Evolutionary conservation across 2,888 invertebrate species (phyloP).

Genomic region (Coelinius sp.): DNA sequence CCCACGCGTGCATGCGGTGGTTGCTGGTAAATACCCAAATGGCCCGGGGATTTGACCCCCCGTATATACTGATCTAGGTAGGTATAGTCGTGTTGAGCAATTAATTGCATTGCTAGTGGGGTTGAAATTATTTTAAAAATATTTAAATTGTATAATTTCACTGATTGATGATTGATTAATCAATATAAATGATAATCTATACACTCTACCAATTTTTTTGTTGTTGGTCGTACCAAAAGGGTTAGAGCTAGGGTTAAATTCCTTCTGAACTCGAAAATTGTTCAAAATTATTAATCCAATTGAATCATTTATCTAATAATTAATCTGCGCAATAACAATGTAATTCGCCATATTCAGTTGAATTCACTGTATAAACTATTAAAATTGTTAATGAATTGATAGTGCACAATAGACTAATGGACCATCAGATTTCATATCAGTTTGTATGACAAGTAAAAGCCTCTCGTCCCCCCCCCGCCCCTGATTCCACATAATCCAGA

Average conservation of each 20-base stretch:
- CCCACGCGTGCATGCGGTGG: constrained; percentile 50
- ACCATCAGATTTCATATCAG: background rate
- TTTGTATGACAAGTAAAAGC: background rate
- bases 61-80: constrained; percentile 3
- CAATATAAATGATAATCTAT: background rate
- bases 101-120: constrained; percentile 64
- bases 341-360: background rate
- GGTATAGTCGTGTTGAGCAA: constrained; percentile 58
- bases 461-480: background rate
- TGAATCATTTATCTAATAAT: background rate
- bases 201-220: background rate
- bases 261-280: background rate
- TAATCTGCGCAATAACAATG: background rate
- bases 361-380: background rate
- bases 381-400: background rate
- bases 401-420: background rate
- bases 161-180: background rate
- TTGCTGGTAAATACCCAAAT: constrained; percentile 34
- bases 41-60: constrained; percentile 15
- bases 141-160: background rate
- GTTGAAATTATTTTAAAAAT: constrained; percentile 9
- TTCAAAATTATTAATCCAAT: background rate
- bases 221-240: background rate
- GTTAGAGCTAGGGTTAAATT: background rate
- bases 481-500: too few species aligned